Conservation (phyloP, 2,888 invertebrate genomes). For the Apotomis capreana region DNA sequence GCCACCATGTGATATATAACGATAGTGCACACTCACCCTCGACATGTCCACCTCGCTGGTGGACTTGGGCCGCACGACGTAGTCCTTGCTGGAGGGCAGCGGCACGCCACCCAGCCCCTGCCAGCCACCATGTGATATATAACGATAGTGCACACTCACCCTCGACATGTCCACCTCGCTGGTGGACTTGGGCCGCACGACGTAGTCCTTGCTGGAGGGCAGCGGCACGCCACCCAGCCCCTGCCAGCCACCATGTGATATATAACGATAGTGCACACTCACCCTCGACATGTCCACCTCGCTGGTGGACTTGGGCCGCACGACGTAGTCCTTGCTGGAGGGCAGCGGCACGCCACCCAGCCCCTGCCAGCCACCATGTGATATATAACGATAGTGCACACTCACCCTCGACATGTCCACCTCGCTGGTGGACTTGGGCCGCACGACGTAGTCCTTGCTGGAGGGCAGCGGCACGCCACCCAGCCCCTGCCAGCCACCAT, state of each 20-base stretch:
- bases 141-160: too few relatives aligned
- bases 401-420: constrained; percentile 74
- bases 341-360: constrained; percentile 66
- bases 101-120: too few relatives aligned
- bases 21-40: too few relatives aligned
- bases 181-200: constrained; percentile 93
- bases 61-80: constrained; percentile 92
- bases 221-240: too few relatives aligned
- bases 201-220: constrained; percentile 85
- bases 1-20: too few relatives aligned
- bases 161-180: constrained; percentile 65
- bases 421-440: constrained; percentile 93
- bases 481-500: too few relatives aligned
- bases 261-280: too few relatives aligned
- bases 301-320: constrained; percentile 54
- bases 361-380: too few relatives aligned
- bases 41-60: constrained; percentile 66
- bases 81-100: constrained; percentile 82
- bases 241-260: too few relatives aligned
- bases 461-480: constrained; percentile 67
- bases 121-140: too few relatives aligned
- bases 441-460: constrained; percentile 94
- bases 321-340: constrained; percentile 88
- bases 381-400: too few relatives aligned
- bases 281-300: too few relatives aligned